Conservation (phyloP, 2,797 vertebrate genomes). For the Bovichtus variegatus region DNA sequence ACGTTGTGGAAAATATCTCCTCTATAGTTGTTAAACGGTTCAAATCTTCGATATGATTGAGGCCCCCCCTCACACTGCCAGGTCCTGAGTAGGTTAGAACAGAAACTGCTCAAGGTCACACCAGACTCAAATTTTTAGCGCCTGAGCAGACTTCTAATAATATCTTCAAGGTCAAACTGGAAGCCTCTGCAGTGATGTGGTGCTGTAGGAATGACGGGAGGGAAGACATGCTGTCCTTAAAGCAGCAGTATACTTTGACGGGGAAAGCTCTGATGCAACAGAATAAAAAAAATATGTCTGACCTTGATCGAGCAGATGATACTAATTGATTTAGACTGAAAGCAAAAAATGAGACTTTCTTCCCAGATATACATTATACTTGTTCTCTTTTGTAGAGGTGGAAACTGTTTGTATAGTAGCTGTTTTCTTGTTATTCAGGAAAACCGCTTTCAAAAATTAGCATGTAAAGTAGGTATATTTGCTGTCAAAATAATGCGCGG, state of each 20-base stretch:
- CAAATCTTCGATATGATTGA: background rate
- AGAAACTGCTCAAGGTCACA: constrained; percentile 60
- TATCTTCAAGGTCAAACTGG: constrained; percentile 69
- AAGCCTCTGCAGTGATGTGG: constrained; percentile 63
- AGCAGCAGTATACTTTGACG: constrained; percentile 27
- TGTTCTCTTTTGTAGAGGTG: background rate
- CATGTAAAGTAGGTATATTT: no score
- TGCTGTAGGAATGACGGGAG: constrained; percentile 59
- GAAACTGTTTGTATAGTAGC: background rate
- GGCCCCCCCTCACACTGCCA: background rate
- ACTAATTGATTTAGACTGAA: background rate
- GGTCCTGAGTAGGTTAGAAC: constrained; percentile 17
- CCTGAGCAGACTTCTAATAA: constrained; percentile 67
- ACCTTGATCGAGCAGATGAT: background rate
- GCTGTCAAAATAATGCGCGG: no score
- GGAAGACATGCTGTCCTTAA: constrained; percentile 49
- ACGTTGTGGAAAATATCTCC: background rate
- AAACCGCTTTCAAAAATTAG: no score
- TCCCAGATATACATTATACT: background rate
- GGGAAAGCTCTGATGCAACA: background rate
- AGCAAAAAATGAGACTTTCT: background rate
- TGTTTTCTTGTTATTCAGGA: no score
- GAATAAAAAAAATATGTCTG: background rate
- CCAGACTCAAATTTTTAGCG: constrained; percentile 20
- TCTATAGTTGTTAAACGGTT: background rate